Evolutionary conservation across 92 coral and sea anemone genomes (phyloP), one percentile per base, ranked within the genome.

Genomic region (Porites lobata): DNA sequence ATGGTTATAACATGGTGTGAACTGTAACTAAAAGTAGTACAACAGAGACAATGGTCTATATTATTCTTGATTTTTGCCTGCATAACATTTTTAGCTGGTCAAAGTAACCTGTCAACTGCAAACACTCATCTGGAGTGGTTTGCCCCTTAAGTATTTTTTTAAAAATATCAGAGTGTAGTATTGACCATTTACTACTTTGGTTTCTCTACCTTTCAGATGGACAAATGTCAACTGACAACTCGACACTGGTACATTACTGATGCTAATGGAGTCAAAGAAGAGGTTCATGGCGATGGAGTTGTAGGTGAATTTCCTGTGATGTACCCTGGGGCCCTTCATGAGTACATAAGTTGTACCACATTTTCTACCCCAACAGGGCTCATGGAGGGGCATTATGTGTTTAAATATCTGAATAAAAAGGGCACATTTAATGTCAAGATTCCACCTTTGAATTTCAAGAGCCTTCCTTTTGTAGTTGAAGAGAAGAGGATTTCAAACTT

Each of bases 211-310:
- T 84, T 77, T 77, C 89, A 98, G 99, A 72, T 86, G 69, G 75
- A 88, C 61, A 96, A 92, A 75, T 94, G 97, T 76, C 93, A 91
- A 81, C 89, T 98, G 22, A 92, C 94, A 59, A 98, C 99, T 10
- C 90, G 99, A 69, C 98, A 98, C 88, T 98, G 99, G 99, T 96
- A 78, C 67, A 98, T 98, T 76, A 94, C 98, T 12, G 97, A 98
- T 54, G 98, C 96, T 12, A 81, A 88, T 77, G 98, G 96, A 7
- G 82, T 77, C 19, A 94, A 92, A 73, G 98, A 97, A 54, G 99
- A 98, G 65, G 99, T 96, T 1, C 98, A 96, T 73, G 98, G 98
- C 50, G 92, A 90, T 51, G 99, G 98, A 7, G 98, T 98, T 22
- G 98, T 98, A 4, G 99, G 99, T 26, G 90, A 83, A 59, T 91